Evolutionary conservation across 2,797 vertebrate genomes (phyloP).

Genomic region (Oryzias sinensis): DNA sequence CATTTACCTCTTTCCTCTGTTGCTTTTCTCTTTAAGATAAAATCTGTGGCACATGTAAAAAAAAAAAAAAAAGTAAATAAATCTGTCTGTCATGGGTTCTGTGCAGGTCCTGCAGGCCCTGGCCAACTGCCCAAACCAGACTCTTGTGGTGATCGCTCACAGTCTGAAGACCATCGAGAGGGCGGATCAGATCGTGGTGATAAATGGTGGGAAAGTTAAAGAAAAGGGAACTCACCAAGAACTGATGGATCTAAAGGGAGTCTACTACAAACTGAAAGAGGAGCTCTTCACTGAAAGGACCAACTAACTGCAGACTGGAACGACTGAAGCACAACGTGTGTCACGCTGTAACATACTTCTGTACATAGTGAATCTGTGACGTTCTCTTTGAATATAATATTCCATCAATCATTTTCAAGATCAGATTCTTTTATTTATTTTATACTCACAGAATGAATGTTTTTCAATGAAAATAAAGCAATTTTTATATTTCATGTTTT

Average conservation of each 20-base stretch:
- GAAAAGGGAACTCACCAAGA: slow-evolving; percentile 75
- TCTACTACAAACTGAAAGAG: slow-evolving; percentile 74
- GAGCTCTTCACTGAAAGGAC: slow-evolving; percentile 51
- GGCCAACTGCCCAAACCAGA: slow-evolving; percentile 42
- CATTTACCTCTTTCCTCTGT: neutral
- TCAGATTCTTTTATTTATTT: slow-evolving; percentile 18
- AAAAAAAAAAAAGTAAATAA: neutral
- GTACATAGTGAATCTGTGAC: slow-evolving; percentile 9
- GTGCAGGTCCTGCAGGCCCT: slow-evolving; percentile 77
- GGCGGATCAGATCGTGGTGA: slow-evolving; percentile 79
- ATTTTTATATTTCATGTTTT: rapidly evolving
- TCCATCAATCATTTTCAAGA: neutral
- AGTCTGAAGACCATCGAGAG: slow-evolving; percentile 76
- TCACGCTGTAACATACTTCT: rapidly evolving
- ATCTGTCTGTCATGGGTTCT: neutral
- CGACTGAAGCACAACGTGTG: rapidly evolving
- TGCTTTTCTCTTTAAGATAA: neutral
- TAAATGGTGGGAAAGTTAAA: slow-evolving; percentile 67
- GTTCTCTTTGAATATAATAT: rapidly evolving
- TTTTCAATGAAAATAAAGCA: rapidly evolving
- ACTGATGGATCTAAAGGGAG: slow-evolving; percentile 70
- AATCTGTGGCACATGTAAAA: neutral
- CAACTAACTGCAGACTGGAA: neutral
- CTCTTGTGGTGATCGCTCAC: slow-evolving; percentile 86
- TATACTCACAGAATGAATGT: neutral